Evolutionary conservation across 2,113 vertebrate genomes (phyloP).

Genomic region (Zosterops hypoxanthus): DNA sequence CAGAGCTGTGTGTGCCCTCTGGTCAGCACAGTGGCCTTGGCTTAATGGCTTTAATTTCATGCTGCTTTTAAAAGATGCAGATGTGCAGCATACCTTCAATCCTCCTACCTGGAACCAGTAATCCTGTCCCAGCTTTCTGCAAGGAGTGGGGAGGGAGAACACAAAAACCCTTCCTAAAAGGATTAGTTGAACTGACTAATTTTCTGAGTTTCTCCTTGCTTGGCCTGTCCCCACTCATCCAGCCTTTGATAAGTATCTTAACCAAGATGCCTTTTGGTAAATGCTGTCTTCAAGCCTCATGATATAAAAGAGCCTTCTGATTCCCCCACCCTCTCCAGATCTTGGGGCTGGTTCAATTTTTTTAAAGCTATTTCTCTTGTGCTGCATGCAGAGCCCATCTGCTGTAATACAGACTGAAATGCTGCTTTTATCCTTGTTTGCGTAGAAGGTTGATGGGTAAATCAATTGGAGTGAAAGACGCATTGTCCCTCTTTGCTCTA

Average conservation of each 20-base stretch:
- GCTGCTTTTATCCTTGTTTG: slow-evolving; percentile 55
- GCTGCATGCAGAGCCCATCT: slow-evolving; percentile 59
- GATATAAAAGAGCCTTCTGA: background rate
- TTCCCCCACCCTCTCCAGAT: slow-evolving; percentile 25
- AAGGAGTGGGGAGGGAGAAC: background rate
- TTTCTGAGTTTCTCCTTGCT: background rate
- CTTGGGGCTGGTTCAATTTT: slow-evolving; percentile 49
- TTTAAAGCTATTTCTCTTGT: slow-evolving; percentile 47
- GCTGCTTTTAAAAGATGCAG: slow-evolving; percentile 32
- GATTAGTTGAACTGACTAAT: slow-evolving; percentile 11
- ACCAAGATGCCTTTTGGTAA: slow-evolving; percentile 20
- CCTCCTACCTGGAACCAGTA: slow-evolving; percentile 24
- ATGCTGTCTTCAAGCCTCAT: background rate
- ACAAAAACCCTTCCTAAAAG: background rate
- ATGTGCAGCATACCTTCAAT: background rate
- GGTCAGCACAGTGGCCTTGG: slow-evolving; percentile 10
- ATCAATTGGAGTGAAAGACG: slow-evolving; percentile 46
- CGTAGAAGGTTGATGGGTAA: slow-evolving; percentile 35
- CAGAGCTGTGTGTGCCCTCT: slow-evolving; percentile 1
- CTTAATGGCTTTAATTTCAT: slow-evolving; percentile 32
- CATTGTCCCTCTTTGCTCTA: slow-evolving; percentile 36
- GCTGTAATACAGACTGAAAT: slow-evolving; percentile 55
- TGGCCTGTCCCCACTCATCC: background rate
- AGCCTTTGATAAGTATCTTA: slow-evolving; percentile 18
- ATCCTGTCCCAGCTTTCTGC: background rate